A percentile compares a stretch with the other conserved stretches of the same genome.
Conservation (phyloP, 2,797 vertebrate species). For the Valencia hispanica region DNA sequence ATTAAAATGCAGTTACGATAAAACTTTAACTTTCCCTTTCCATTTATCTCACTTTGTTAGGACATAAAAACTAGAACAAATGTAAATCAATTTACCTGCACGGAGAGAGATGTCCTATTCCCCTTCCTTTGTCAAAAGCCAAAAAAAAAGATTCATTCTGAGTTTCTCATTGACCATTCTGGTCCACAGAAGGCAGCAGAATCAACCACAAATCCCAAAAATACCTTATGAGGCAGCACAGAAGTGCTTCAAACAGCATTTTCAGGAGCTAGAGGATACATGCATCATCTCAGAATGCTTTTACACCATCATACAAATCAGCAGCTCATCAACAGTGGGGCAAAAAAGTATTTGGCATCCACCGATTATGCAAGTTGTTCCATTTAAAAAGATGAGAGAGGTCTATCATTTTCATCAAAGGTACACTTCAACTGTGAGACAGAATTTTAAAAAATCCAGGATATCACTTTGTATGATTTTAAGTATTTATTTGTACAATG, state of each 20-base stretch:
- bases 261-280: slow-evolving; percentile 16
- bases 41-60: not conserved
- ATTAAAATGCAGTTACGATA: not conserved
- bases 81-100: slow-evolving; percentile 29
- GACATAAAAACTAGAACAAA: slow-evolving; percentile 7
- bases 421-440: too few species aligned
- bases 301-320: slow-evolving; percentile 45
- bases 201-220: slow-evolving; percentile 44
- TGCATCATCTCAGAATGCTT: slow-evolving; percentile 38
- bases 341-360: too few species aligned
- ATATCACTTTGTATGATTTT: too few species aligned
- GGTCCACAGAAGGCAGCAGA: slow-evolving; percentile 22
- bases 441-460: too few species aligned
- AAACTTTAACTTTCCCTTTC: not conserved
- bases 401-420: too few species aligned
- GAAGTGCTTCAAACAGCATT: slow-evolving; percentile 34
- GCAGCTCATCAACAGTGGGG: slow-evolving; percentile 21
- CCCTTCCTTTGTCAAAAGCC: slow-evolving; percentile 31
- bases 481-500: too few species aligned
- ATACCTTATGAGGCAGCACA: slow-evolving; percentile 42
- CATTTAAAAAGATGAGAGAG: too few species aligned
- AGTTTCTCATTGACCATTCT: slow-evolving; percentile 33
- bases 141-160: slow-evolving; percentile 35
- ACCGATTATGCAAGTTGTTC: too few species aligned
- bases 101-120: slow-evolving; percentile 25